phyloP scores from a whole-genome alignment of 2,113 vertebrate species.

The Phocoena sinus region DNA sequence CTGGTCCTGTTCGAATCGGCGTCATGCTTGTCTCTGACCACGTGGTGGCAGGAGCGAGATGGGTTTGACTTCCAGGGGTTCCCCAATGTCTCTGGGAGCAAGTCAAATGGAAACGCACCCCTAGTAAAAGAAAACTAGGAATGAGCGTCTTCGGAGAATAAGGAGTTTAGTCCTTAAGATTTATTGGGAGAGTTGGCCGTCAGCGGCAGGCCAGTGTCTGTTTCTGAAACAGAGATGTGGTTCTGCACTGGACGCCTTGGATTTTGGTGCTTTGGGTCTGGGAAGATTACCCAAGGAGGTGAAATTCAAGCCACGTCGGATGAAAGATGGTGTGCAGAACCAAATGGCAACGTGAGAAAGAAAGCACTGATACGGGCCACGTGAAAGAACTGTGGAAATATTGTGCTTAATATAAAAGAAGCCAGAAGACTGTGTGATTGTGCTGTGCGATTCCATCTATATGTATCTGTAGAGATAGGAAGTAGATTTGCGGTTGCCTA shows the following conservation, averaged over 20 bases:
- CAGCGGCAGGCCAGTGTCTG: not conserved
- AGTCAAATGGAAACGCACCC: not conserved
- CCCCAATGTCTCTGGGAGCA: not conserved
- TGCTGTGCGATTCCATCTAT: fast-evolving
- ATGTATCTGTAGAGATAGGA: fast-evolving
- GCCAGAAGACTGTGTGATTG: fast-evolving
- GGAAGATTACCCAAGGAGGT: not conserved
- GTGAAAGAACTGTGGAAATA: fast-evolving
- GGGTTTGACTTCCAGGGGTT: not conserved
- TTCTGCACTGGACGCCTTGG: fast-evolving
- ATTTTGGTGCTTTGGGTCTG: fast-evolving
- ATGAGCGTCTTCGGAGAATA: fast-evolving
- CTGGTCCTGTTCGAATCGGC: not conserved
- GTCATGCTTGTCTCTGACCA: not conserved
- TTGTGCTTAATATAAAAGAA: not conserved
- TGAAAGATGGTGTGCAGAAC: not conserved
- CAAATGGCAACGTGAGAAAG: not conserved
- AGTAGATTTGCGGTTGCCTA: fast-evolving
- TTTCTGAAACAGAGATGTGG: fast-evolving
- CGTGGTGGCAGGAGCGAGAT: conserved; percentile 37
- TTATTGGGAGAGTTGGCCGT: not conserved
- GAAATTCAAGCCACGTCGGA: no score
- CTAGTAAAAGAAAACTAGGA: not conserved
- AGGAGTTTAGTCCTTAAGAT: not conserved
- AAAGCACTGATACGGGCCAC: not conserved